Conservation (phyloP, 2,113 vertebrate species). For the Triplophysa siluroides region DNA sequence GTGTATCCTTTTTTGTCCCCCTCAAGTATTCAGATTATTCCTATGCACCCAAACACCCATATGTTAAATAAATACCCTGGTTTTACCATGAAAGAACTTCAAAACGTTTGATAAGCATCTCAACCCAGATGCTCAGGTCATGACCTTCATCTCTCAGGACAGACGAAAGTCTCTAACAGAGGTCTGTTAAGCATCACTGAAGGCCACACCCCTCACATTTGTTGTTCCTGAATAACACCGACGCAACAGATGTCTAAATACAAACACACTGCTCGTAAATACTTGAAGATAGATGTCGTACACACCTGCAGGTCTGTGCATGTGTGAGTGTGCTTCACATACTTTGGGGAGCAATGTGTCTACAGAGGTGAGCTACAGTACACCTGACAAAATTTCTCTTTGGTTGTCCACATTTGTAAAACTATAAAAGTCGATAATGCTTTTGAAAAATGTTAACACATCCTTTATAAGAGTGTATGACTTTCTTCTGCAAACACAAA, state of each 20-base stretch:
- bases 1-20: too few species aligned
- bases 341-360: background rate
- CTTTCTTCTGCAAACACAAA: too few species aligned
- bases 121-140: background rate
- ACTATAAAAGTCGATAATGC: too few species aligned
- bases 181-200: background rate
- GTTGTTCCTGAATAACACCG: background rate
- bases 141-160: background rate
- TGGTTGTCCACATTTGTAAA: too few species aligned
- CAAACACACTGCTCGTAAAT: background rate
- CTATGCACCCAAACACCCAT: too few species aligned
- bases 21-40: too few species aligned
- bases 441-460: too few species aligned
- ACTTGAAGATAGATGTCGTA: background rate
- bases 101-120: background rate
- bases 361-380: too few species aligned
- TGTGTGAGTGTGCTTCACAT: background rate
- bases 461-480: too few species aligned
- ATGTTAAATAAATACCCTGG: too few species aligned
- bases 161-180: background rate
- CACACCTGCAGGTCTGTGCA: conserved; percentile 14
- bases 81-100: background rate
- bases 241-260: background rate
- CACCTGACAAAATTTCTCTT: too few species aligned
- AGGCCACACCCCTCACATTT: background rate